phyloP scores from a whole-genome alignment of 2,888 invertebrate species.

The Apoda limacodes region DNA sequence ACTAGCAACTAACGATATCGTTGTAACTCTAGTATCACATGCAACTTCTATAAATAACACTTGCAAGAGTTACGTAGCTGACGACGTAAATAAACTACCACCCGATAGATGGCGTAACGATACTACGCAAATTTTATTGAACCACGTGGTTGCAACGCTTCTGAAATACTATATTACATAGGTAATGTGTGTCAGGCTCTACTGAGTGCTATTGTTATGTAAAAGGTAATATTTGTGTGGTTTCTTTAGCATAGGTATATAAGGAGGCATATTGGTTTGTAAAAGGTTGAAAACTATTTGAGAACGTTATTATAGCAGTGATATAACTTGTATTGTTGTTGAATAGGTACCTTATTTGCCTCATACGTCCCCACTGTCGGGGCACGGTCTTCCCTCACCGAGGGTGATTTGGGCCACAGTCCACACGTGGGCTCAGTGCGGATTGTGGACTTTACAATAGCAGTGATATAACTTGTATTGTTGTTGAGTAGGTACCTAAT shows the following conservation, averaged over 20 bases:
- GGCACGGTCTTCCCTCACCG: no score
- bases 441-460: no score
- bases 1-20: slow-evolving; percentile 6
- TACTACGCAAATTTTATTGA: slow-evolving; percentile 44
- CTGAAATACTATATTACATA: no score
- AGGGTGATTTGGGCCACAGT: no score
- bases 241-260: slow-evolving; percentile 48
- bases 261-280: slow-evolving; percentile 41
- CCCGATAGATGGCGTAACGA: slow-evolving; percentile 51
- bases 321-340: slow-evolving; percentile 37
- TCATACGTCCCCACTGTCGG: no score
- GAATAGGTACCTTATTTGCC: no score
- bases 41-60: slow-evolving; percentile 19
- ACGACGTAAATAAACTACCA: slow-evolving; percentile 32
- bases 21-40: slow-evolving; percentile 1
- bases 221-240: slow-evolving; percentile 60
- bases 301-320: slow-evolving; percentile 49
- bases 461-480: slow-evolving; percentile 41
- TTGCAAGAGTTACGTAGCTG: slow-evolving; percentile 8
- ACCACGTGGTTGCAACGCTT: slow-evolving; percentile 50
- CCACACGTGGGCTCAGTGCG: no score
- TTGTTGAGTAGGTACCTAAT: no score
- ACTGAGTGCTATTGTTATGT: slow-evolving; percentile 69
- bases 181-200: no score
- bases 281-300: slow-evolving; percentile 50